Base-by-base conservation (phyloP, 2,888 invertebrate genomes). In the Lochmaea crataegi region DNA sequence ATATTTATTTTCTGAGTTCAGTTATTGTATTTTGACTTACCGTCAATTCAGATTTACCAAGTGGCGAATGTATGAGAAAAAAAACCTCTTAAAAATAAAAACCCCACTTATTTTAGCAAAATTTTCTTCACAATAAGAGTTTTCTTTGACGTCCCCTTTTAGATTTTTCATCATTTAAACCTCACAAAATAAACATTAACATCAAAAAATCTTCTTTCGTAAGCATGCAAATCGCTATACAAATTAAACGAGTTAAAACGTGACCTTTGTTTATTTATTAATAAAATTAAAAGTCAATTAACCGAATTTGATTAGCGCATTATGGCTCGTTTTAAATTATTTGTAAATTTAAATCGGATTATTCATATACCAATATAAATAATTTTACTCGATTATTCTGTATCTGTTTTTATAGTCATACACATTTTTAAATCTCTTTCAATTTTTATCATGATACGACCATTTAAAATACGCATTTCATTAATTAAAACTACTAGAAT, bases 261-360 rank as follows among this genome's bases (percentile, higher is more conserved):
- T 42, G 42, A 57, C 67, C 45, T 57, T 70, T 70, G 70, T 70
- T 64, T 41, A 70, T 63, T 69, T 64, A 69, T 70, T 68, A 71
- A 72, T 72, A 53, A 65, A 72, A 72, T 75, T 72, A 72, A 68
- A 72, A 74, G 68, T 74, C 71, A 65, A 74, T 74, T 72, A 72
- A 65, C 42, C 57, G 45, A 68, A 74, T 74, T 74, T 68, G 65
- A 72, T 74, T 74, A 68, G 60, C 68, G 64, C 45, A 66, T 74
- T 71, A 71, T 22, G 56, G 64, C 68, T 60, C 53, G 72, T 68
- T 57, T 68, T 72, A 60, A 56, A 71, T 65, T 72, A 68, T 74
- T 71, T 74, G 72, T 71, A 72, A 68, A 70, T 73, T 64, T 71
- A 64, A 71, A 71, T 74, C 56, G 45, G 65, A 71, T 68, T 73